phyloP scores from a whole-genome alignment of 2,888 invertebrate genomes.

The Troides oblongomaculatus region DNA sequence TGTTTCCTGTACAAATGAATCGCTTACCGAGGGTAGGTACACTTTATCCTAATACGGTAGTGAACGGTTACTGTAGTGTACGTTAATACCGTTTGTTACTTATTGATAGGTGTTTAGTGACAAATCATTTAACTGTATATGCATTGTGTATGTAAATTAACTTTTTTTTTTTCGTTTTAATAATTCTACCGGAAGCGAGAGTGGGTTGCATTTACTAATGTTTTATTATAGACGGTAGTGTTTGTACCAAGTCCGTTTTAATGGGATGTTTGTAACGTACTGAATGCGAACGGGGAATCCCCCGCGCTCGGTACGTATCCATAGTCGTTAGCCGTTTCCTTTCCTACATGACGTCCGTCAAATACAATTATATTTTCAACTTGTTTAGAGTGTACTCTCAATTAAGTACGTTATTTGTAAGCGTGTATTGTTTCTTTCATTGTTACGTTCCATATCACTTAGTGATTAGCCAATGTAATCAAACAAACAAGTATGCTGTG shows the following conservation, averaged over 20 bases:
- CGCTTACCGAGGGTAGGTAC: slow-evolving; percentile 17
- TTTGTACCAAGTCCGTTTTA: slow-evolving; percentile 72
- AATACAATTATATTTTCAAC: slow-evolving; percentile 57
- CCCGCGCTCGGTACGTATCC: too few species aligned
- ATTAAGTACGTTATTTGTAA: slow-evolving; percentile 54
- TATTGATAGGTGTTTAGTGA: slow-evolving; percentile 34
- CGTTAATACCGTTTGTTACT: slow-evolving; percentile 15
- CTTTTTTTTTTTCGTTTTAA: not conserved
- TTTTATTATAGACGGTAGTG: slow-evolving; percentile 71
- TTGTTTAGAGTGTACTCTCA: slow-evolving; percentile 40
- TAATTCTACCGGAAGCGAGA: slow-evolving; percentile 50
- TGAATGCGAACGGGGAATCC: too few species aligned
- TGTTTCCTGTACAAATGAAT: slow-evolving; percentile 28
- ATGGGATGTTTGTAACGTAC: slow-evolving; percentile 43
- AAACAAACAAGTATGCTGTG: slow-evolving; percentile 61
- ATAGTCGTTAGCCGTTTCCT: slow-evolving; percentile 39
- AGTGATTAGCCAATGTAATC: slow-evolving; percentile 42
- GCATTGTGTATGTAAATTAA: slow-evolving; percentile 66
- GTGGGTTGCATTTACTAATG: slow-evolving; percentile 79
- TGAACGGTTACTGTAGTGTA: not conserved
- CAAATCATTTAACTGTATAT: slow-evolving; percentile 51
- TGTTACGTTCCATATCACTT: slow-evolving; percentile 67
- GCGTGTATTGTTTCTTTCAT: slow-evolving; percentile 36
- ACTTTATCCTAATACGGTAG: slow-evolving; percentile 11
- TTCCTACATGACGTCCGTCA: slow-evolving; percentile 64